Evolutionary conservation across 2,888 invertebrate species (phyloP), one percentile per base, ranked within the genome.

Genomic region (Ferrisia virgata): DNA sequence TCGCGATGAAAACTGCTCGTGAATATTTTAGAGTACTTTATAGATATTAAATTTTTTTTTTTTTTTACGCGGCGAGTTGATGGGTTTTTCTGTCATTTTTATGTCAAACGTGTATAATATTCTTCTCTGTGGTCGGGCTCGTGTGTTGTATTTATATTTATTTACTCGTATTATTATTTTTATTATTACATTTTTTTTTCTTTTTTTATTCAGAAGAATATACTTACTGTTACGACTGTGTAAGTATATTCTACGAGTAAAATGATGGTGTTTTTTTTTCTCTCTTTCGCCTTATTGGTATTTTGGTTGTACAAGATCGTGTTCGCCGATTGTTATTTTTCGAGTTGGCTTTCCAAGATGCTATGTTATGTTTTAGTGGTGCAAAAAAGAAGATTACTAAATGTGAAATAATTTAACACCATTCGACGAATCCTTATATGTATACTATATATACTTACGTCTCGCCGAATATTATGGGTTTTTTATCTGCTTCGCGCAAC

Each of bases 1-100:
- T 43, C n/a, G 9, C 58, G 58, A 64, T 64, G 58, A 64, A 64
- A 64, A 64, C 58, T 64, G 13, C 28, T 64, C 58, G 58, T 64
- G 58, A 64, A 64, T 64, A 64, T 64, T 64, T 64, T 28, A 64
- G 58, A 64, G 58, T 64, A 64, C 11, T 64, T 64, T 64, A 64
- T 64, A 64, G 58, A 64, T 64, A 64, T 64, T 64, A 64, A 64
- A 64, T 25, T 2, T 64, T 64, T 36, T 36, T 64, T 25, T 2
- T 64, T 64, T 36, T 36, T 64, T 64, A 64, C 25, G 13, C 28
- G 58, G 11, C 25, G 13, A 64, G 58, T 28, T 64, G 28, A 64
- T 64, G 58, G 58, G 2, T 1, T 64, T 64, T 64, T 64, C 58
- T 64, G 58, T 64, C 58, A 64, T 25, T 64, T 64, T 64, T 28